Conservation (phyloP, 2,113 vertebrate genomes). For the Calypte anna region DNA sequence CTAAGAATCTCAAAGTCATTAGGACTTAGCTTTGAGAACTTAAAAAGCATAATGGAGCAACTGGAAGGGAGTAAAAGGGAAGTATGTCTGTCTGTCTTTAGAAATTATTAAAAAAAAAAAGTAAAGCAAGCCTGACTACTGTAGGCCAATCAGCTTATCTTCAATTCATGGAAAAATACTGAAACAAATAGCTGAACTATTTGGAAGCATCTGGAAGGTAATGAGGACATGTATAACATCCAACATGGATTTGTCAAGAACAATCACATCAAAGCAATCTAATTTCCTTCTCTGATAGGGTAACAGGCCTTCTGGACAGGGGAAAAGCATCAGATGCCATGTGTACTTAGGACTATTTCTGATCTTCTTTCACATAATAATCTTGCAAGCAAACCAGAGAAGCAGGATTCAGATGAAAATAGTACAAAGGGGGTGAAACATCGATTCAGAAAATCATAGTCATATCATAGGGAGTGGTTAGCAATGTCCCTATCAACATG, state of each 20-base stretch:
- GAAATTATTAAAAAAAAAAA: background rate
- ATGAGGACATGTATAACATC: conserved; percentile 30
- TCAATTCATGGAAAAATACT: conserved; percentile 18
- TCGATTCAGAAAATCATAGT: background rate
- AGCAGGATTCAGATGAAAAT: background rate
- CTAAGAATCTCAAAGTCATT: background rate
- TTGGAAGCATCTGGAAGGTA: background rate
- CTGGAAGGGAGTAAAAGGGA: background rate
- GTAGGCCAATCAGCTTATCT: background rate
- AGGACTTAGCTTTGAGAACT: background rate
- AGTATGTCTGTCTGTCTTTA: background rate
- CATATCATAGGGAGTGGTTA: background rate
- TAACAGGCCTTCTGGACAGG: conserved; percentile 31
- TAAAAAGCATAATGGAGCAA: background rate
- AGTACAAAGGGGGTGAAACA: background rate
- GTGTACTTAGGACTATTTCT: background rate
- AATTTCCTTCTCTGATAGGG: conserved; percentile 34
- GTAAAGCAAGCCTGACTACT: background rate
- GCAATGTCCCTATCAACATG: background rate
- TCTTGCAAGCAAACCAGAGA: background rate
- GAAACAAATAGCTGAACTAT: conserved; percentile 19
- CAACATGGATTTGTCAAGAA: conserved; percentile 45
- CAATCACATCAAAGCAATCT: conserved; percentile 47
- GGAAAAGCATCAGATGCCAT: conserved; percentile 21
- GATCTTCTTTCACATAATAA: background rate